phyloP scores from a whole-genome alignment of 2,888 invertebrate species.

The Scaptomyza reducta region DNA sequence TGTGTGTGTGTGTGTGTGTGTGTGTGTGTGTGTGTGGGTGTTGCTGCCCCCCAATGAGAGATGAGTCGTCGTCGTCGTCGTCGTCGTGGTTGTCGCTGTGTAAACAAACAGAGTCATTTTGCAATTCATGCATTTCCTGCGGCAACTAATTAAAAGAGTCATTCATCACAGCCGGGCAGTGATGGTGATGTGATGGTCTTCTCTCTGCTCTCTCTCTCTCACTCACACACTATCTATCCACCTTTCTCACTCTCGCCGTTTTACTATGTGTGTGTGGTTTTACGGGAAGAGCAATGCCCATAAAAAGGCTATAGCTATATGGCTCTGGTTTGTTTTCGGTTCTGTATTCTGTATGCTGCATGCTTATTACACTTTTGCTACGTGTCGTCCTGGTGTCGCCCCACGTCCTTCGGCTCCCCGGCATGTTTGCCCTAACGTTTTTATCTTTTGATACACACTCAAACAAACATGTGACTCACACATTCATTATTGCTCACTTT shows the following conservation, averaged over 20 bases:
- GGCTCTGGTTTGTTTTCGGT: conserved; percentile 38
- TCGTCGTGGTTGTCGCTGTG: conserved; percentile 56
- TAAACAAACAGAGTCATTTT: conserved; percentile 82
- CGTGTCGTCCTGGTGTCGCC: conserved; percentile 56
- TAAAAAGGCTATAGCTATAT: conserved; percentile 41
- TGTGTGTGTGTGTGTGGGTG: conserved; percentile 25
- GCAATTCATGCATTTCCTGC: conserved; percentile 84
- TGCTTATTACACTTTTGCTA: conserved; percentile 77
- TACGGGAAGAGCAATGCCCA: conserved; percentile 46
- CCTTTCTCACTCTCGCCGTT: neutral
- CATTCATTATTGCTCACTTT: conserved; percentile 72
- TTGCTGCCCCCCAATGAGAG: conserved; percentile 38
- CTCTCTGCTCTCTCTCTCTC: conserved; percentile 10
- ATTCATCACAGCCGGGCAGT: conserved; percentile 83
- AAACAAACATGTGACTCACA: conserved; percentile 52
- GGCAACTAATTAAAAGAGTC: conserved; percentile 85
- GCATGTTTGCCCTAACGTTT: conserved; percentile 73
- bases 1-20: conserved; percentile 8
- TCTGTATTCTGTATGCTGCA: conserved; percentile 71
- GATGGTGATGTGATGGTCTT: conserved; percentile 69
- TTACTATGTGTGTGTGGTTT: conserved; percentile 32
- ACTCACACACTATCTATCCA: conserved; percentile 5
- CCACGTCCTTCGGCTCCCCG: conserved; percentile 16
- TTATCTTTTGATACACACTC: conserved; percentile 74
- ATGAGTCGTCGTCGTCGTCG: conserved; percentile 46